Percentiles rank a stretch among this genome's conserved stretches.
These are phyloP conservation scores for Heliconius charithonia DNA, from an alignment of 2,888 invertebrate species.

Conservation along the genomic window DNA sequence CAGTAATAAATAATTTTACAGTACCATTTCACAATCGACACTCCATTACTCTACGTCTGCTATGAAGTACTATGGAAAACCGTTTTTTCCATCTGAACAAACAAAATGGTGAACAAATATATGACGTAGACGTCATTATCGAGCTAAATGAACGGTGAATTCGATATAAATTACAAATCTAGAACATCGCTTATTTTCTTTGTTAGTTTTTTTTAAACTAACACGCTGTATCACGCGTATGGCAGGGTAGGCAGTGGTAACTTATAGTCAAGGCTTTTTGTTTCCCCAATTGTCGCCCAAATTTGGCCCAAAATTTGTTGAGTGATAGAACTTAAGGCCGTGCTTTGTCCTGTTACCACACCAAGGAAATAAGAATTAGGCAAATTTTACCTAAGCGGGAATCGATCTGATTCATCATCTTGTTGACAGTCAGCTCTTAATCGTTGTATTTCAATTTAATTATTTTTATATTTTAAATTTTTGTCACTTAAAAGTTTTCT, in stretches of 20 bases:
- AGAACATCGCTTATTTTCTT: constrained; percentile 8
- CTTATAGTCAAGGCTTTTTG: neutral
- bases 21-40: neutral
- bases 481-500: too few relatives aligned
- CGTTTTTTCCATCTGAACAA: constrained; percentile 38
- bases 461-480: too few relatives aligned
- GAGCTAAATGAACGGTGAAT: constrained; percentile 8
- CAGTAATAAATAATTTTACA: neutral
- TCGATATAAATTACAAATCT: constrained; percentile 7
- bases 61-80: constrained; percentile 13
- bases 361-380: neutral
- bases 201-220: neutral
- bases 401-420: too few relatives aligned
- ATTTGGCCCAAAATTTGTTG: too few relatives aligned
- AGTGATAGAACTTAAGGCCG: neutral
- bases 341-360: neutral
- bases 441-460: too few relatives aligned
- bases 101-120: constrained; percentile 39
- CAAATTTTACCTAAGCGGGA: too few relatives aligned
- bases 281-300: neutral
- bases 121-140: constrained; percentile 19
- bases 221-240: neutral
- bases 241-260: neutral
- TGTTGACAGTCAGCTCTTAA: too few relatives aligned
- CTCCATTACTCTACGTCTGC: neutral